Evolutionary conservation across 2,888 invertebrate species (phyloP).

Genomic region (Liopterus haemorrhoidalis): DNA sequence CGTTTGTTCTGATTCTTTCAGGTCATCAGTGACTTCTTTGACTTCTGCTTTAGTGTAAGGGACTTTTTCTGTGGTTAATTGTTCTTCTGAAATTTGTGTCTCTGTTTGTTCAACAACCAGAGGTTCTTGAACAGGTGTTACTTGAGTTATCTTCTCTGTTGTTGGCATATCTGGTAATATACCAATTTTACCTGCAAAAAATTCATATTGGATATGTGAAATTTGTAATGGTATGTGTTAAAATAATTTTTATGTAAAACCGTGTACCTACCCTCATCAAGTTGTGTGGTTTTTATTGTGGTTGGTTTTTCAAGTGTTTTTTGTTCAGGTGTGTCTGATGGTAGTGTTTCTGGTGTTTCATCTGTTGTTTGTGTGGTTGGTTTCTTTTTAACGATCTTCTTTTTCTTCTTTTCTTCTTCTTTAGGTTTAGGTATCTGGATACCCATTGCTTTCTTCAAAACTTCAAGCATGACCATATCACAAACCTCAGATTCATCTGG

Average conservation of each 20-base stretch:
- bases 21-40: constrained; percentile 20
- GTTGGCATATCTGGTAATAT: constrained; percentile 4
- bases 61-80: constrained; percentile 18
- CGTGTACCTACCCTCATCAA: constrained; percentile 15
- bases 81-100: constrained; percentile 5
- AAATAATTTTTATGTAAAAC: no score
- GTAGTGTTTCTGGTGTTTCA: not conserved
- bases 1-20: constrained; percentile 14
- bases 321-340: not conserved
- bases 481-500: constrained; percentile 33
- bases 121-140: constrained; percentile 8
- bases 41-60: constrained; percentile 23
- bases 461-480: constrained; percentile 15
- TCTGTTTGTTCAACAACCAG: constrained; percentile 8
- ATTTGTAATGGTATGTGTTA: no score
- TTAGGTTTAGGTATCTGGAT: constrained; percentile 35
- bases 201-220: constrained; percentile 18
- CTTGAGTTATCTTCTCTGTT: constrained; percentile 2
- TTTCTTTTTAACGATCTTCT: constrained; percentile 29
- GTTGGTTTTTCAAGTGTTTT: no score
- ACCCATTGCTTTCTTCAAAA: constrained; percentile 22
- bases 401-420: constrained; percentile 26
- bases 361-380: no score
- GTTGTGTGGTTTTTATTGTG: constrained; percentile 12
- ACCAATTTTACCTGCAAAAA: constrained; percentile 22